Conservation (phyloP, 2,113 vertebrate genomes). For the Anseranas semipalmata region DNA sequence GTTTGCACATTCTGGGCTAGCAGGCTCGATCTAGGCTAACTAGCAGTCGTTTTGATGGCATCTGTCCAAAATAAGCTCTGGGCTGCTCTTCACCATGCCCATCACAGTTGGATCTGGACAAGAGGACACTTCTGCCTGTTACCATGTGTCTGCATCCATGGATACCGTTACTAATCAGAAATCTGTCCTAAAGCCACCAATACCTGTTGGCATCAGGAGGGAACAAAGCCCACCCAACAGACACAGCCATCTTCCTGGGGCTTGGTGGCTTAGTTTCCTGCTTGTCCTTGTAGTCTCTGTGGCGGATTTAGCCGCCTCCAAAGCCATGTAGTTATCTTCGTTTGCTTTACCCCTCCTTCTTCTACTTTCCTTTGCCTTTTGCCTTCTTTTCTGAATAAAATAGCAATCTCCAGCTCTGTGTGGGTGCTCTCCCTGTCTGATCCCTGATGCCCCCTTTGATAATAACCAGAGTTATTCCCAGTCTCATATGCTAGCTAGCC, state of each 20-base stretch:
- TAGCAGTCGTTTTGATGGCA: background rate
- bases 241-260: background rate
- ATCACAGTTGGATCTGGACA: background rate
- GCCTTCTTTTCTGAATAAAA: background rate
- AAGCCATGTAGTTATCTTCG: background rate
- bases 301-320: background rate
- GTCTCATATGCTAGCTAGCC: background rate
- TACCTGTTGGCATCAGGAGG: background rate
- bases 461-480: background rate
- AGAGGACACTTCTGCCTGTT: background rate
- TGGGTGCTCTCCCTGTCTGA: background rate
- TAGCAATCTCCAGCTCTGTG: background rate
- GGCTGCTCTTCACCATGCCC: background rate
- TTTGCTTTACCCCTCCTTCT: background rate
- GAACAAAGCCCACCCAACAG: background rate
- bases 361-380: background rate
- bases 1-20: background rate
- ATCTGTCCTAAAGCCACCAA: background rate
- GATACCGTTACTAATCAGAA: background rate
- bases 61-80: background rate
- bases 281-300: background rate
- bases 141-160: background rate
- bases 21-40: background rate
- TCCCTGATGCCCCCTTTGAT: background rate
- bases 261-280: background rate